Evolutionary conservation across 2,888 invertebrate species (phyloP), one percentile per base, ranked within the genome.

Genomic region (Drosophila cyrtoloma): DNA sequence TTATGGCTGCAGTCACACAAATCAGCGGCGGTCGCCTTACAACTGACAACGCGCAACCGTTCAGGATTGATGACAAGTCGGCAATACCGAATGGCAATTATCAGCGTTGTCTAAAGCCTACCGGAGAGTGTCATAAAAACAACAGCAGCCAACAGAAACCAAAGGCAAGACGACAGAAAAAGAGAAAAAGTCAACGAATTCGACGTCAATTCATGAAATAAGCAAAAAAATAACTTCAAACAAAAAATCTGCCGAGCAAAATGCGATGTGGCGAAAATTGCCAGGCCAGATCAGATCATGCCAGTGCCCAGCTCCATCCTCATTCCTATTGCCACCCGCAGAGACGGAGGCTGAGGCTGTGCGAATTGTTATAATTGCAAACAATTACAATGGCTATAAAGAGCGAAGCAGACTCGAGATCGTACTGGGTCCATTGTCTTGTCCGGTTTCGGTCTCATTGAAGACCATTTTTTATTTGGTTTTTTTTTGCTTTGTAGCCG

Each of bases 311-410:
- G 55, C 72, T 65, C 57, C 67, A 70, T 76, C 76, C 64, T 56
- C 84, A 62, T 56, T 58, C 81, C 86, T 62, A 76, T 62, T 63
- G 64, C 85, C 90, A 79, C 85, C 85, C 85, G 90, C 85, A 79
- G 85, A 35, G 86, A 51, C 52, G 53, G 55, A 55, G 37, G 73
- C 73, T 65, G 74, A 61, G 62, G 64, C 66, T 82, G 72, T 71
- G 88, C 90, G 75, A 89, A 90, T 77, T 76, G 81, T 86, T 79
- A 90, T 86, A 86, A 86, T 86, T 90, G 84, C 90, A 79, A 79
- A 81, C 90, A 90, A 90, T 86, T 86, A 89, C 89, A 81, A 77
- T 72, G 84, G 77, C 81, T 75, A 77, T 84, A 76, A 86, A 79
- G 58, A 75, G 67, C 67, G 52, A 50, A 71, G 73, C 63, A 63